These are phyloP conservation scores for Melanostoma mellinum DNA, from an alignment of 2,888 invertebrate genomes.

Conservation along the genomic window DNA sequence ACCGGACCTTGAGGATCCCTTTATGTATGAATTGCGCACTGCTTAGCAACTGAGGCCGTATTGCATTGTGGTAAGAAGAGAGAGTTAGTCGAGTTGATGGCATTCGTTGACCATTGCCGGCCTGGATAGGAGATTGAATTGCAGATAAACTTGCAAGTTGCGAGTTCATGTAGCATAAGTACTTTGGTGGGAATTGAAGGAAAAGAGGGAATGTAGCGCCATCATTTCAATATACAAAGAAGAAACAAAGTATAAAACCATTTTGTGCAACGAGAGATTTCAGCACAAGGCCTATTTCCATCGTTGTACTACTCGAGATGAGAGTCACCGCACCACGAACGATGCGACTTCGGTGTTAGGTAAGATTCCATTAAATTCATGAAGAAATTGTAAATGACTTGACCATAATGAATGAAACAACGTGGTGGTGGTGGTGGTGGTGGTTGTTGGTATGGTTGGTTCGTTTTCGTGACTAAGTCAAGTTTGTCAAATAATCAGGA, in stretches of 20 bases:
- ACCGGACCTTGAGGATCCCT: constrained; percentile 8
- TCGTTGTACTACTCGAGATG: constrained; percentile 1
- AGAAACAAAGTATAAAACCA: not conserved
- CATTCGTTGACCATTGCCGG: not conserved
- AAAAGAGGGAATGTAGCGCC: constrained; percentile 3
- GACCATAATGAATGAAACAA: constrained; percentile 6
- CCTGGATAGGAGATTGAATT: constrained; percentile 3
- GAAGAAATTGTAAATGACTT: constrained; percentile 39
- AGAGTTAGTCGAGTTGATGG: not conserved
- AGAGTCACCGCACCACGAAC: too few species aligned
- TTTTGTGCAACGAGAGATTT: not conserved
- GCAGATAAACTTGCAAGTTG: constrained; percentile 10
- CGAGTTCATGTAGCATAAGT: constrained; percentile 1
- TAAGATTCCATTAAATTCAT: constrained; percentile 35
- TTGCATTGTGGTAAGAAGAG: not conserved
- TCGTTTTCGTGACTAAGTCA: constrained; percentile 8
- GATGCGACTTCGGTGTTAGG: constrained; percentile 9
- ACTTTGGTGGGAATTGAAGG: not conserved
- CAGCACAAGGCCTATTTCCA: constrained; percentile 12
- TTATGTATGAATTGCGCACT: not conserved
- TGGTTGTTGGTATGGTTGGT: constrained; percentile 2
- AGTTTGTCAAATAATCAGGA: constrained; percentile 11
- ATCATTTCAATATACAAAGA: not conserved
- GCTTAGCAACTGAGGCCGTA: too few species aligned
- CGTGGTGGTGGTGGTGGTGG: too few species aligned